phyloP scores from a whole-genome alignment of 2,797 vertebrate genomes.

The Sebastes nivosus region DNA sequence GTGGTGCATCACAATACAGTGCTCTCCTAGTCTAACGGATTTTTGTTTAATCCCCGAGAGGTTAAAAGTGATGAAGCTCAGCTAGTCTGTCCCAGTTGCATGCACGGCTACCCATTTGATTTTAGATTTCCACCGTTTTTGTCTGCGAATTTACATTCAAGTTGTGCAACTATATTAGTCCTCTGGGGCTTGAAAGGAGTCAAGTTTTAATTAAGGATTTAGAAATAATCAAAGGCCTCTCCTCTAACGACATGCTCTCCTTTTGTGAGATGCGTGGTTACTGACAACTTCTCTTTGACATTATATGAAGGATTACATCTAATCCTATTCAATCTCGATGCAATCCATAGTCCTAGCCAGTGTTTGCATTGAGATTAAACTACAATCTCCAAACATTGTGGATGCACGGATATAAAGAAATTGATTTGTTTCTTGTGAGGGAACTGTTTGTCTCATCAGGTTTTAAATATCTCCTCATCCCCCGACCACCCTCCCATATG shows the following conservation, averaged over 20 bases:
- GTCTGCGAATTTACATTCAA: constrained; percentile 30
- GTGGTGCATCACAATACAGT: constrained; percentile 21
- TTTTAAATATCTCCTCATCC: constrained; percentile 40
- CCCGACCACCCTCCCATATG: constrained; percentile 4
- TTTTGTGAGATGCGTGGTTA: constrained; percentile 27
- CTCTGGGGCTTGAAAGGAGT: constrained; percentile 10
- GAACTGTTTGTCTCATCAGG: constrained; percentile 27
- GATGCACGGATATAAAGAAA: constrained; percentile 38
- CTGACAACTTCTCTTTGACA: constrained; percentile 52
- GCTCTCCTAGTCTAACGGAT: constrained; percentile 22
- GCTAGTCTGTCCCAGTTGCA: constrained; percentile 36
- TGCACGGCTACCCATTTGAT: constrained; percentile 44
- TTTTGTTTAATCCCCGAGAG: constrained; percentile 55
- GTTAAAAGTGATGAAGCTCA: constrained; percentile 39
- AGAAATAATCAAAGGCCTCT: constrained; percentile 46
- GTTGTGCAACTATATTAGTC: constrained; percentile 16
- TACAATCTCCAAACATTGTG: constrained; percentile 42
- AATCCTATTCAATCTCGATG: constrained; percentile 61
- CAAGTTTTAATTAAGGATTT: constrained; percentile 58
- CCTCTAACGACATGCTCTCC: constrained; percentile 7
- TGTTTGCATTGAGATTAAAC: constrained; percentile 66
- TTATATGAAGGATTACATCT: constrained; percentile 70
- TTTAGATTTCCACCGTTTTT: constrained; percentile 14
- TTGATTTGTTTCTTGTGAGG: constrained; percentile 59
- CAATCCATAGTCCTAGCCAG: constrained; percentile 31